phyloP scores from a whole-genome alignment of 2,797 vertebrate genomes.

The Coregonus ussuriensis region DNA sequence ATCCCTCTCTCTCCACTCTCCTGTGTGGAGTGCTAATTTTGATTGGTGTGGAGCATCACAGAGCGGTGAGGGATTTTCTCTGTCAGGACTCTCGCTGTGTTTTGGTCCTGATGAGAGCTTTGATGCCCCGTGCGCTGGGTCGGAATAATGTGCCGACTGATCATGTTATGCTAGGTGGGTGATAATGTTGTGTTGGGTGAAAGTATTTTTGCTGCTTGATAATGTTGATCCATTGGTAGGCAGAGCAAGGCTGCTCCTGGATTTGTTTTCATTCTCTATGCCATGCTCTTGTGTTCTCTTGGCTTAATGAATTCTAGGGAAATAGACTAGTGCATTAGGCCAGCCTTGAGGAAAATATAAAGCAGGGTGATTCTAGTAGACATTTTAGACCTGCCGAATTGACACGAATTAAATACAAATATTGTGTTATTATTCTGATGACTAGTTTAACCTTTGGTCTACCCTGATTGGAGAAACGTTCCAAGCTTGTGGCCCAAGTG shows the following conservation, averaged over 20 bases:
- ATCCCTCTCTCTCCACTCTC: constrained; percentile 9
- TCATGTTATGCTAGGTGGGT: not conserved
- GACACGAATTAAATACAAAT: not conserved
- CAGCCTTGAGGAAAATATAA: not conserved
- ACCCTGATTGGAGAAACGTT: no score
- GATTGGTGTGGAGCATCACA: not conserved
- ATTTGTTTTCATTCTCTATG: constrained; percentile 48
- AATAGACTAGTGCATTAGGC: not conserved
- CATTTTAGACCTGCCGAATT: not conserved
- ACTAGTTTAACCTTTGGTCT: not conserved
- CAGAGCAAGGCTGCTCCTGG: constrained; percentile 28
- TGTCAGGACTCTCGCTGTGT: not conserved
- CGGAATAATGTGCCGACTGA: not conserved
- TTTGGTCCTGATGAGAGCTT: not conserved
- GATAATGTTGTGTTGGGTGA: constrained; percentile 1
- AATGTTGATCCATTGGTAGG: constrained; percentile 7
- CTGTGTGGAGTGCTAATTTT: not conserved
- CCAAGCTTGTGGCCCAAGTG: no score
- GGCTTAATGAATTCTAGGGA: not conserved
- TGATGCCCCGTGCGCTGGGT: not conserved
- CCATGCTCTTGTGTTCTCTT: not conserved
- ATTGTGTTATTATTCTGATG: not conserved
- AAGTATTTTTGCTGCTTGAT: constrained; percentile 10
- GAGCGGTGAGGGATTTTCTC: not conserved
- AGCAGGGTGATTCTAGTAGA: not conserved